Evolutionary conservation across 2,113 vertebrate genomes (phyloP), one percentile per base, ranked within the genome.

Genomic region (Elgaria multicarinata): DNA sequence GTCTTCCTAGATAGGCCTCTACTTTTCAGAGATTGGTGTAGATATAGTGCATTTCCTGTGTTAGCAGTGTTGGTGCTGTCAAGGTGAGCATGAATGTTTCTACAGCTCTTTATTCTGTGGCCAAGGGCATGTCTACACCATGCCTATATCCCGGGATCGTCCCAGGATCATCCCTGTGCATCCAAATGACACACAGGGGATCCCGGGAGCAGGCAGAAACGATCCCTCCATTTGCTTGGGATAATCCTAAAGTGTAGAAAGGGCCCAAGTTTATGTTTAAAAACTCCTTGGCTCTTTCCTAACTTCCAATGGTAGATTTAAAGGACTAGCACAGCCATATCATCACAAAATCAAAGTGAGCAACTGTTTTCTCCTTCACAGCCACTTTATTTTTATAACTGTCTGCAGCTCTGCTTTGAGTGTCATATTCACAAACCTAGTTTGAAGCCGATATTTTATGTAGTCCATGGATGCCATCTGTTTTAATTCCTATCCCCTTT

Each of bases 341-440:
- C 66, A 81, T 58, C 67, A 26, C 55, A 74, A 82, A 90, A 72
- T 50, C 8, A 85, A 90, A 90, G 8, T 10, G 31, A 72, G 39
- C 39, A 80, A 90, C 69, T 82, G 53, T 80, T 90, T 50, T 72
- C 58, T 85, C 82, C 79, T 90, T 90, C 84, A 87, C 69, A 81
- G 33, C 39, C 69, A 81, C 33, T 86, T 86, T 76, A 86, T 87
- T 87, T 81, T 90, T 85, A 75, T 90, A 80, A 66, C 50, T 74
- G 66, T 86, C 76, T 90, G 78, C 55, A 53, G 26, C 33, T 82
- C 50, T 36, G n/a, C 89, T 87, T 87, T 74, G 44, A 67, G 26
- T 75, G 46, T 90, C 55, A 33, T n/a, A 80, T 72, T 55, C 76
- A 74, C 66, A 87, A 42, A 76, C 62, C 12, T 42, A 66, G 58